Base-by-base conservation (phyloP, 35 echinoderm and acorn worm species). In the Lytechinus pictus region DNA sequence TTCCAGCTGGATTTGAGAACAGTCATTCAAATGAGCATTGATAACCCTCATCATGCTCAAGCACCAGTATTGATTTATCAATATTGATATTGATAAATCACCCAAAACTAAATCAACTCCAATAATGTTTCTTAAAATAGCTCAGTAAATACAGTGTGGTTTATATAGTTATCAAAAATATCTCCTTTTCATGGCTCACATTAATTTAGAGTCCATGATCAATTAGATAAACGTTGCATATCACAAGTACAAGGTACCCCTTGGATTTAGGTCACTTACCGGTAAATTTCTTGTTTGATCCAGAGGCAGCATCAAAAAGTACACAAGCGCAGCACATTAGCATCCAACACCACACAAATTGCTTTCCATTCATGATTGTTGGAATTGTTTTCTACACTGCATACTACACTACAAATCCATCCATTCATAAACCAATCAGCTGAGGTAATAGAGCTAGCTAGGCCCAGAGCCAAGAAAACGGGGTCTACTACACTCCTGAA, bases 321-420 rank as follows among this genome's bases (percentile, higher is more conserved):
- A 90, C 88, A 54, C 52, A 90, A 52, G 29, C 88, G 52, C 88
- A 90, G 88, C n/a, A 90, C 28, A 90, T 52, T 52, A 90, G 11
- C 28, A 90, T 90, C 88, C 88, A 90, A 90, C 88, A 90, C 88
- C 29, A 90, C 88, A 54, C 88, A 90, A 90, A 5, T 54, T 90
- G 88, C 52, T 13, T 90, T 90, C 27, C 88, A 52, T 90, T 90
- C 88, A 90, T 90, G 54, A 57, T 93, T 93, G 55, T 54, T 55
- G n/a, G n/a, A 93, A 93, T 93, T 93, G 54, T 93, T 93, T 57
- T 93, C 54, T 57, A 57, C 54, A 93, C 92, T 93, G 92, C 92
- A 93, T 93, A 93, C 92, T 93, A 93, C 92, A 93, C 92, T 93
- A 93, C 92, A 93, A 93, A 55, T 93, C 55, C 92, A 54, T 57